These are phyloP conservation scores for Gastracanthus pulcherrimus DNA, from an alignment of 2,888 invertebrate genomes.

Conservation along the genomic window DNA sequence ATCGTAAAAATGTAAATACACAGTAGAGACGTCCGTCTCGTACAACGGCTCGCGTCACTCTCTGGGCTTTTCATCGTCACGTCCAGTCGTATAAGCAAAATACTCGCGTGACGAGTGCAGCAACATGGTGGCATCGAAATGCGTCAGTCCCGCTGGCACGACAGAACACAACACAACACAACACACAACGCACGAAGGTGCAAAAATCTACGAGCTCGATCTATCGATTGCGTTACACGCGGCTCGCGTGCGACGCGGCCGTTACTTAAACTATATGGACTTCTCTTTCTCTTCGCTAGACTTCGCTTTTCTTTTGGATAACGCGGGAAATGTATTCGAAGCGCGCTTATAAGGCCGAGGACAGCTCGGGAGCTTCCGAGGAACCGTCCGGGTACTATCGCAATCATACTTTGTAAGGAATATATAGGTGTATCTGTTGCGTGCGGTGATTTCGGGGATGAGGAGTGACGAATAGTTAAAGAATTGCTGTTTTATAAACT, in stretches of 20 bases:
- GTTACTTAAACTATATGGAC: conserved; percentile 42
- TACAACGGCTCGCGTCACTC: too few relatives aligned
- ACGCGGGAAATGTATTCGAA: background rate
- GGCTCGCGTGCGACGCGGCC: conserved; percentile 12
- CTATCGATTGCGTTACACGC: conserved; percentile 36
- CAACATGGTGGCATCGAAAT: background rate
- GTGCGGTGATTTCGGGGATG: too few relatives aligned
- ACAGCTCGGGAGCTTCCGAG: background rate
- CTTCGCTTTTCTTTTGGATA: background rate
- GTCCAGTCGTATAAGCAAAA: background rate
- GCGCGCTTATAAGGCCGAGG: too few relatives aligned
- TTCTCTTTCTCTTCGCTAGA: background rate
- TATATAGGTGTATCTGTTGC: too few relatives aligned
- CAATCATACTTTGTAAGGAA: too few relatives aligned
- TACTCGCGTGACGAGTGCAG: background rate
- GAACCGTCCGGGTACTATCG: background rate
- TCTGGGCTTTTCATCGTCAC: background rate
- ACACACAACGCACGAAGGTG: background rate
- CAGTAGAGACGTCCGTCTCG: background rate
- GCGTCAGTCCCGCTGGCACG: background rate
- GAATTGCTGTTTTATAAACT: too few relatives aligned
- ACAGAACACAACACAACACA: too few relatives aligned
- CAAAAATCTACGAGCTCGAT: conserved; percentile 15
- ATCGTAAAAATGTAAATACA: conserved; percentile 24
- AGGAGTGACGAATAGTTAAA: too few relatives aligned